Base-by-base conservation (phyloP, 2,797 vertebrate species). In the Sandelia bainsii region DNA sequence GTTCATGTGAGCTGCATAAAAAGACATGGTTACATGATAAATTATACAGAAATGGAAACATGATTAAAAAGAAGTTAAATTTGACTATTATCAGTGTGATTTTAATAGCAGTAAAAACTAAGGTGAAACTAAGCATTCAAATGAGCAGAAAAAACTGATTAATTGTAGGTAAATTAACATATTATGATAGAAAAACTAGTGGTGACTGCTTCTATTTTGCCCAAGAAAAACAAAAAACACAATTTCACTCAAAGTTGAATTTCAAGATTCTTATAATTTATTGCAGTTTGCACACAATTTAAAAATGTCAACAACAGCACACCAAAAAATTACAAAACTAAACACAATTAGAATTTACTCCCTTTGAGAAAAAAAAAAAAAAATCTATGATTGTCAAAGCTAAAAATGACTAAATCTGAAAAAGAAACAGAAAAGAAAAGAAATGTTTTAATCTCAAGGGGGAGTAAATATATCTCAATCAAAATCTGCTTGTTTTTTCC, bases 261-360 rank as follows among this genome's bases (percentile, higher is more conserved):
- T 91, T 93, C 90, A 92, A 93, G 93, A 95, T 97, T 97, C 96
- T 97, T 97, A 98, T 98, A 97, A 99, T 99, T 99, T 99, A 99
- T 99, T 99, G 97, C 98, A 98, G 96, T 99, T 99, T 98, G 96
- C 97, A 99, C 97, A 99, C 97, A 97, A 97, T 97, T 99, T 96
- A 97, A 98, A 99, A 99, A 99, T 97, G 93, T 97, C 96, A 98
- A 97, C 96, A 98, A 95, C 95, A 92, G 97, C 97, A 99, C 97
- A 97, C 97, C 96, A 98, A 97, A 95, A 91, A 96, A 96, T 97
- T 99, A 99, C 97, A 99, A 99, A 99, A 99, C 97, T 98, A 98
- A 99, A 99, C 97, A 98, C 97, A 97, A 96, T 97, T 96, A 96
- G 96, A 97, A 97, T 97, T 98, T 97, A 97, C 97, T 97, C 96